Evolutionary conservation across 2,113 vertebrate genomes (phyloP).

Genomic region (Otis tarda): DNA sequence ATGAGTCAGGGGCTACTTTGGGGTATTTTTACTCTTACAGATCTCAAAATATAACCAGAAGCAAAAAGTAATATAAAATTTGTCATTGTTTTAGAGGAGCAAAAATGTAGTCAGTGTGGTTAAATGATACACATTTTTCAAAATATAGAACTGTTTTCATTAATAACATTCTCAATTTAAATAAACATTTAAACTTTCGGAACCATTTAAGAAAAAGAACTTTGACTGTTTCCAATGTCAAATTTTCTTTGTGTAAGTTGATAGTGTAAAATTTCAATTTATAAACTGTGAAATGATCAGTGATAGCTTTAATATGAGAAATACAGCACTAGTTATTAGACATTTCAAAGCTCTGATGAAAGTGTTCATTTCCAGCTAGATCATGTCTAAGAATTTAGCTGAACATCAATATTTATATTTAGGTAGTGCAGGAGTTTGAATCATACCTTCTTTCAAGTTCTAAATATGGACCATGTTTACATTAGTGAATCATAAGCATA

Average conservation of each 20-base stretch:
- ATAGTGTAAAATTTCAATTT: conserved; percentile 37
- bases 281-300: conserved; percentile 52
- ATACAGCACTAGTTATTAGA: conserved; percentile 23
- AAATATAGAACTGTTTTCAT: conserved; percentile 29
- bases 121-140: not conserved
- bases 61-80: not conserved
- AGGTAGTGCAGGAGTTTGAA: conserved; percentile 56
- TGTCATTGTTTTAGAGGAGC: not conserved
- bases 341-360: conserved; percentile 20
- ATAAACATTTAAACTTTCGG: conserved; percentile 1
- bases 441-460: conserved; percentile 63
- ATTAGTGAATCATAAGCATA: conserved; percentile 59
- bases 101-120: conserved; percentile 6
- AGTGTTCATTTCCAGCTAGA: conserved; percentile 58
- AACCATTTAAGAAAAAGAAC: not conserved
- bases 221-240: not conserved
- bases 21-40: not conserved
- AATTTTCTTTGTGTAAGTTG: conserved; percentile 35
- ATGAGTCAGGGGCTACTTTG: not conserved
- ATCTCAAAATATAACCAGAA: conserved; percentile 1
- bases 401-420: conserved; percentile 74
- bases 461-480: conserved; percentile 57
- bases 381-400: conserved; percentile 70
- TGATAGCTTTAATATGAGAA: conserved; percentile 42
- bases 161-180: conserved; percentile 44